Evolutionary conservation across 2,888 invertebrate genomes (phyloP), one percentile per base, ranked within the genome.

Genomic region (Philhelius pedissequus): DNA sequence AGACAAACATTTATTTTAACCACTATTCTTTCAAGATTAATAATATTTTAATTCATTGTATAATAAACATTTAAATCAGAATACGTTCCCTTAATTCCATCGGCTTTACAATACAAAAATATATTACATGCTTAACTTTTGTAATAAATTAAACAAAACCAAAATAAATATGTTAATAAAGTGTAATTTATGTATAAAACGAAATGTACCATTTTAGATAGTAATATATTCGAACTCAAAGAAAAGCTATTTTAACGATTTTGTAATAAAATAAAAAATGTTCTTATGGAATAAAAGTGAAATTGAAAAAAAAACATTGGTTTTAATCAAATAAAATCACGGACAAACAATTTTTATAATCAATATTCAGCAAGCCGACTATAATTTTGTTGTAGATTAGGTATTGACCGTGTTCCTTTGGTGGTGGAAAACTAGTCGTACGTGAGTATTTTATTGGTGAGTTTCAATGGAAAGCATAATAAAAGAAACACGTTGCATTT

Each of bases 191-290:
- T 64, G 32, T 64, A 64, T n/a, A 60, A 38, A 43, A 13, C 45
- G 30, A 15, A 73, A 54, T 69, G 58, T 58, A 80, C 18, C 62
- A 18, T 48, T 60, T 68, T 32, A 68, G 58, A 20, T 69, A 74
- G 20, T 52, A 54, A 30, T 50, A 35, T 32, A 58, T 13, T 35
- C 20, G 13, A 60, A 22, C 13, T 27, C 27, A 30, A 18, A 15
- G 40, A 25, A 58, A 18, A 32, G 6, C 45, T 43, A 66, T 64
- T 62, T 62, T 45, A 64, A 22, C 38, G 40, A 38, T 60, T 81
- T 81, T 76, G 50, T 81, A 58, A 70, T 70, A 20, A 48, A 75
- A 81, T 71, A 25, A 58, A 75, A 43, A 45, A 70, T 45, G n/a
- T 35, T 56, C 35, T 58, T 35, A 22, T 20, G 3, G 9, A 54